Evolutionary conservation across 1,140 invertebrate species (phyloP).

Genomic region (Sesamia nonagrioides): DNA sequence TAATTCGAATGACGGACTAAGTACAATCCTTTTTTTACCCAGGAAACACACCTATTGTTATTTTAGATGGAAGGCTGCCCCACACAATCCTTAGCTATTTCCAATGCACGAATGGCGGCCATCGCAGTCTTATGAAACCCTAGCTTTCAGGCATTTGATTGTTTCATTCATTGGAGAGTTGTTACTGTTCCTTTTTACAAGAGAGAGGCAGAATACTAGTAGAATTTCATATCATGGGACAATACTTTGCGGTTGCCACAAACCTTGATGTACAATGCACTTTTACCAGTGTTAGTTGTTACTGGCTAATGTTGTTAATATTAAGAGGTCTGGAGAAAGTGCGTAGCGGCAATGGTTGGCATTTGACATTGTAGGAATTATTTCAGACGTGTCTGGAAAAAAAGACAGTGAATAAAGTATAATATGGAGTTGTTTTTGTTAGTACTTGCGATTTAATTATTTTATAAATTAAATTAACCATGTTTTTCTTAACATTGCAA

Average conservation of each 20-base stretch:
- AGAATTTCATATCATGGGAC: conserved; percentile 65
- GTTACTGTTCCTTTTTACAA: neutral
- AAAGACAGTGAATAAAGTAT: no score
- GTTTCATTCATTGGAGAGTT: no score
- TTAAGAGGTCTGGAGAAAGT: neutral
- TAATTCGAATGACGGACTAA: no score
- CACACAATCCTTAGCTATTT: no score
- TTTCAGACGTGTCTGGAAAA: neutral
- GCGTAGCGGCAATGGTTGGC: neutral
- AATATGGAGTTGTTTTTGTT: neutral
- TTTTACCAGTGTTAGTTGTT: conserved; percentile 67
- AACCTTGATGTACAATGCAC: conserved; percentile 57
- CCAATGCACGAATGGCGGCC: no score
- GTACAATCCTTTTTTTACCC: no score
- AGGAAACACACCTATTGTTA: no score
- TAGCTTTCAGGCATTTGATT: no score
- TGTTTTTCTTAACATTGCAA: no score
- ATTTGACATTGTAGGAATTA: neutral
- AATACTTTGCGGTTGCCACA: conserved; percentile 55
- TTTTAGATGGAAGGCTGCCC: no score
- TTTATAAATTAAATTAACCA: neutral
- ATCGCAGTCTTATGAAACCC: no score
- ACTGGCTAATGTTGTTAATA: conserved; percentile 50
- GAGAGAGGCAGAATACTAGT: conserved; percentile 21
- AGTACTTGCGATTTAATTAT: neutral